phyloP scores from a whole-genome alignment of 2,888 invertebrate genomes.

The Chymomyza fuscimana region DNA sequence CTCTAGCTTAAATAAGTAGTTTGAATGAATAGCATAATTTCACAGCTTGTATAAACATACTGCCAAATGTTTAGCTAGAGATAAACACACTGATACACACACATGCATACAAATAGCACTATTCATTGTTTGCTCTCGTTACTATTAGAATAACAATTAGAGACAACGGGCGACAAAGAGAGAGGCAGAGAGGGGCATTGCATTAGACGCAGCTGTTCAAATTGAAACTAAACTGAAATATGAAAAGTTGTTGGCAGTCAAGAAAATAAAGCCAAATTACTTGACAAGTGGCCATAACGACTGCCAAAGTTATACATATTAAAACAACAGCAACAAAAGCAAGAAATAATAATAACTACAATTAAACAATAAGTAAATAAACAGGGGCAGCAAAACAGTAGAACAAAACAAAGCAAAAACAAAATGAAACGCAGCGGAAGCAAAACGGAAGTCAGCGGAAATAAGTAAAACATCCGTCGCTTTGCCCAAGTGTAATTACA shows the following conservation, averaged over 20 bases:
- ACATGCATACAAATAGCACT: not conserved
- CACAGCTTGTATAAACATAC: slow-evolving; percentile 42
- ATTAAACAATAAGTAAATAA: not conserved
- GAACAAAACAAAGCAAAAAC: slow-evolving; percentile 19
- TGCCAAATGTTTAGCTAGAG: slow-evolving; percentile 16
- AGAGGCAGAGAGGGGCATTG: not conserved
- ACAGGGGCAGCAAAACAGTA: not conserved
- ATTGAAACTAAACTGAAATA: slow-evolving; percentile 1
- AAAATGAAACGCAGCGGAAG: slow-evolving; percentile 44
- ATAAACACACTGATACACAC: slow-evolving; percentile 19
- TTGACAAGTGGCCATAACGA: not conserved
- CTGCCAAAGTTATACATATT: not conserved
- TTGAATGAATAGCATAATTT: slow-evolving; percentile 40
- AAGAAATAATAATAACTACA: not conserved
- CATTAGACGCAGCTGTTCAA: slow-evolving; percentile 7
- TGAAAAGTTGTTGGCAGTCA: not conserved
- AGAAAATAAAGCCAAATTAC: not conserved
- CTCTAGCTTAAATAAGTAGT: slow-evolving; percentile 17
- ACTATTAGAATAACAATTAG: not conserved
- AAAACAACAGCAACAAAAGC: not conserved
- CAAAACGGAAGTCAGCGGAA: slow-evolving; percentile 63
- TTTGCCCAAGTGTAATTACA: slow-evolving; percentile 52
- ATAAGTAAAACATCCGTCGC: slow-evolving; percentile 68
- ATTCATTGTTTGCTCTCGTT: slow-evolving; percentile 14
- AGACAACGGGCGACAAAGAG: slow-evolving; percentile 2